phyloP scores from a whole-genome alignment of 2,113 vertebrate genomes.

The Callithrix jacchus region DNA sequence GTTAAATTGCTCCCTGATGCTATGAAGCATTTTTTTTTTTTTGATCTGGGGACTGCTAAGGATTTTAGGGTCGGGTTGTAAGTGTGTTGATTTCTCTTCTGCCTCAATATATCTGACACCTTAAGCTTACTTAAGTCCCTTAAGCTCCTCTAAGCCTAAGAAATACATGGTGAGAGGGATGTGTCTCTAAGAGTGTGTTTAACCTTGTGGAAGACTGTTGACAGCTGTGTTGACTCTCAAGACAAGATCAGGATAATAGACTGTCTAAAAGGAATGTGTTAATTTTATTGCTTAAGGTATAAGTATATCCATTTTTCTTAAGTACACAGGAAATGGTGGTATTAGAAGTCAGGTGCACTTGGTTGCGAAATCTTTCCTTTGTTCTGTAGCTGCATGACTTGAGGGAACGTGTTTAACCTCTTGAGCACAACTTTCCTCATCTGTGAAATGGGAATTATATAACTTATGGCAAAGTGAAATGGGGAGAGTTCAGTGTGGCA shows the following conservation, averaged over 20 bases:
- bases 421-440: neutral
- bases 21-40: neutral
- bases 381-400: neutral
- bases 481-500: neutral
- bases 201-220: neutral
- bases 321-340: neutral
- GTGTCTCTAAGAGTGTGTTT: constrained; percentile 8
- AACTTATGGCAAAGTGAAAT: neutral
- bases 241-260: neutral
- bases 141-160: constrained; percentile 62
- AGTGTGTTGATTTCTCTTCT: constrained; percentile 36
- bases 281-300: neutral
- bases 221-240: neutral
- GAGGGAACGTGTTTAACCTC: neutral
- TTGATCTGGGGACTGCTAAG: neutral
- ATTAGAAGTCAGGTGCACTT: neutral
- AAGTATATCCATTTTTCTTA: neutral
- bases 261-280: neutral
- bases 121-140: constrained; percentile 57
- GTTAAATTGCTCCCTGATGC: neutral
- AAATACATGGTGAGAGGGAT: neutral
- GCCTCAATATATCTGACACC: constrained; percentile 39
- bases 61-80: neutral
- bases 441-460: neutral
- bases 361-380: neutral